Percentiles rank a stretch among this genome's conserved stretches.
phyloP scores from a whole-genome alignment of 1,140 invertebrate genomes.

The Calliopsis andreniformis region DNA sequence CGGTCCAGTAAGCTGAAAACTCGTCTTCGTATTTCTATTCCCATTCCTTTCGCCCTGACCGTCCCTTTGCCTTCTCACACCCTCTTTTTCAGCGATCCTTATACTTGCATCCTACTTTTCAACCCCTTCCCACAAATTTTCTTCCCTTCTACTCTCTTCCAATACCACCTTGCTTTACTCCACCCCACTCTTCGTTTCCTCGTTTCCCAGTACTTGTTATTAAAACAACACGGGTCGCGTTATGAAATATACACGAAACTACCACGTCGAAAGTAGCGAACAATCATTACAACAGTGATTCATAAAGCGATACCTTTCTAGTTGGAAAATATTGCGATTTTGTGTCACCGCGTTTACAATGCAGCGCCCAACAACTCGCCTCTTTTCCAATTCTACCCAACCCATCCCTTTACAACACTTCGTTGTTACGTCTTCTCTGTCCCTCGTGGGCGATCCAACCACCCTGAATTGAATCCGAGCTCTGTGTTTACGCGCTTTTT shows the following conservation, averaged over 20 bases:
- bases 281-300: constrained; percentile 43
- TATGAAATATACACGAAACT: constrained; percentile 60
- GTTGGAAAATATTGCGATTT: constrained; percentile 50
- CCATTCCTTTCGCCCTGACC: background rate
- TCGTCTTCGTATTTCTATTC: constrained; percentile 21
- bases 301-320: constrained; percentile 49
- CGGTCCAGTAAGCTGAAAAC: constrained; percentile 23
- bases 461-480: constrained; percentile 31
- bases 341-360: constrained; percentile 37
- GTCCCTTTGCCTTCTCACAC: background rate
- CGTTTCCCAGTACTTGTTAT: constrained; percentile 53
- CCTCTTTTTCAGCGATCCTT: background rate
- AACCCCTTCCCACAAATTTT: background rate
- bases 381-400: constrained; percentile 26
- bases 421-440: background rate
- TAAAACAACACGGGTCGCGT: constrained; percentile 32
- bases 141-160: too few relatives aligned
- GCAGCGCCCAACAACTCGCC: background rate
- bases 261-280: background rate
- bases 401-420: background rate
- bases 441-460: background rate
- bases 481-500: constrained; percentile 42
- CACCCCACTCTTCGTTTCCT: constrained; percentile 21
- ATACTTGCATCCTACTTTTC: background rate
- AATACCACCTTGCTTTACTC: background rate